A percentile compares a stretch with the other conserved stretches of the same genome.
These are phyloP conservation scores for Colaptes auratus DNA, from an alignment of 2,113 vertebrate species.

Conservation along the genomic window DNA sequence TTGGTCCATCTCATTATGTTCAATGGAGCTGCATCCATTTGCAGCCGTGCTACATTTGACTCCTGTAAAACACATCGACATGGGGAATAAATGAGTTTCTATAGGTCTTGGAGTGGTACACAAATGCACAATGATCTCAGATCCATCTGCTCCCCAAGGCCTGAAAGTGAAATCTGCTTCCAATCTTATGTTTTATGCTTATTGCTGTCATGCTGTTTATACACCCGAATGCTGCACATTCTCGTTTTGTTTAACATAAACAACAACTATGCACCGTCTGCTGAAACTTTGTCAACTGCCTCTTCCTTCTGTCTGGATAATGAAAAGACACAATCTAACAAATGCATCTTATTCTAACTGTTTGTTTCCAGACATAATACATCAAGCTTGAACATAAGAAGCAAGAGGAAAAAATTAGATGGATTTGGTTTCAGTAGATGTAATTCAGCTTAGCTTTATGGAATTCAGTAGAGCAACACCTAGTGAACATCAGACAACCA, in stretches of 20 bases:
- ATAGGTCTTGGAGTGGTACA: slow-evolving; percentile 52
- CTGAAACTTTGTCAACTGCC: slow-evolving; percentile 70
- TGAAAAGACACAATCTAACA: slow-evolving; percentile 66
- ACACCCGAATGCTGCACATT: slow-evolving; percentile 63
- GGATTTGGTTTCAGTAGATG: slow-evolving; percentile 7
- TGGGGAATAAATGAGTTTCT: slow-evolving; percentile 51
- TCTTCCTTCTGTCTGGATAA: slow-evolving; percentile 71
- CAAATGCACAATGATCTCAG: slow-evolving; percentile 65
- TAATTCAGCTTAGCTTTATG: neutral
- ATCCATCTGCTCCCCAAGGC: slow-evolving; percentile 67
- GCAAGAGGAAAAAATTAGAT: slow-evolving; percentile 15
- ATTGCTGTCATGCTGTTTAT: slow-evolving; percentile 71
- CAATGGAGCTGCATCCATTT: slow-evolving; percentile 20
- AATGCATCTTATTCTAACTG: slow-evolving; percentile 70
- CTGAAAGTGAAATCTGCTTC: slow-evolving; percentile 70
- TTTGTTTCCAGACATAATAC: slow-evolving; percentile 54
- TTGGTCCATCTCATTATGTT: slow-evolving; percentile 50
- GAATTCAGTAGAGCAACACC: neutral
- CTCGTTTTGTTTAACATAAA: slow-evolving; percentile 74
- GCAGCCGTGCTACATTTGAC: neutral
- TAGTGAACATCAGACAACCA: neutral
- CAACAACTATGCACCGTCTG: slow-evolving; percentile 72
- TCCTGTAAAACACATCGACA: slow-evolving; percentile 28
- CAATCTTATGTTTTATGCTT: slow-evolving; percentile 69
- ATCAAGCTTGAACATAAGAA: slow-evolving; percentile 48